phyloP scores from a whole-genome alignment of 2,113 vertebrate genomes.

The Colaptes auratus region DNA sequence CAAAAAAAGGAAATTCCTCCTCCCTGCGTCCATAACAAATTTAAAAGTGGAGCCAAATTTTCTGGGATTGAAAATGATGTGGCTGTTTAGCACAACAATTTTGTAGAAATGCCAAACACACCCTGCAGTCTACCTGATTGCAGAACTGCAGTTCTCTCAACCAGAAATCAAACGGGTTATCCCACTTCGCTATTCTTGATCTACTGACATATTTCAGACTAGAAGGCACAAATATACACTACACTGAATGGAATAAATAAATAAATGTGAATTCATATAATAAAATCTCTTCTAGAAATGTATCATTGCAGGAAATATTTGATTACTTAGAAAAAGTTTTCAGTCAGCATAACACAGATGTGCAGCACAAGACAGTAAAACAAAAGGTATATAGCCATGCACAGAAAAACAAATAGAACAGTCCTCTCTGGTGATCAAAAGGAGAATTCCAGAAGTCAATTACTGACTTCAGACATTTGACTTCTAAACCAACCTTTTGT shows the following conservation, averaged over 20 bases:
- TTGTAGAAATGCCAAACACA: background rate
- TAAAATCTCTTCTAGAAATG: background rate
- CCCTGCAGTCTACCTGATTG: background rate
- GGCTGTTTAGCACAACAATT: background rate
- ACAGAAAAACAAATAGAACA: background rate
- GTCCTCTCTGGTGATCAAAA: background rate
- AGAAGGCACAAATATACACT: background rate
- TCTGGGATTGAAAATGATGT: background rate
- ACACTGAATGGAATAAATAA: background rate
- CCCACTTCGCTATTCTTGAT: background rate
- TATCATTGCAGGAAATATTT: background rate
- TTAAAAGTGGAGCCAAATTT: background rate
- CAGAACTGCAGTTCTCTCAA: background rate
- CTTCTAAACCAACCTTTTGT: background rate
- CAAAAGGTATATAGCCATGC: background rate
- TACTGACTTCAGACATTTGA: background rate
- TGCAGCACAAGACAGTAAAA: background rate
- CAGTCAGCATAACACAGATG: background rate
- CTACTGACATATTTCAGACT: background rate
- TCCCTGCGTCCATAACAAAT: background rate
- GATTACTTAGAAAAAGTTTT: background rate
- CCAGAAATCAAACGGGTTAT: background rate
- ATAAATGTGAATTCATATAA: background rate
- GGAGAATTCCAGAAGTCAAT: background rate
- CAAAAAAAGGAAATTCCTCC: conserved; percentile 30